These are phyloP conservation scores for Phymanthus crucifer DNA, from an alignment of 92 coral and sea anemone species.

Conservation along the genomic window DNA sequence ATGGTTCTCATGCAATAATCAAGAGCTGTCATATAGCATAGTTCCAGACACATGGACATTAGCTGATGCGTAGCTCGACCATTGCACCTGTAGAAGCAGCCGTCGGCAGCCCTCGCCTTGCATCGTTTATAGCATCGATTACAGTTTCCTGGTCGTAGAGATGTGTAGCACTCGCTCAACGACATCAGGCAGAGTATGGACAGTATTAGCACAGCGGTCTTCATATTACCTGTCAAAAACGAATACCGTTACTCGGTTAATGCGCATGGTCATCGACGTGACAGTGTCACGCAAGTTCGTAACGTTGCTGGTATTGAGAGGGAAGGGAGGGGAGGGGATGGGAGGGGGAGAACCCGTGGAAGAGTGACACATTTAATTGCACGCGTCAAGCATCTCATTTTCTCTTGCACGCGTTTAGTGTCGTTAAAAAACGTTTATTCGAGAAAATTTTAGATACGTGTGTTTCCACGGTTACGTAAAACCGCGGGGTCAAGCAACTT, in stretches of 20 bases:
- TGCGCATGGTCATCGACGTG: too few species aligned
- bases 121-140: conserved; percentile 4
- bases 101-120: neutral
- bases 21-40: neutral
- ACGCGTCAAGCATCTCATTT: too few species aligned
- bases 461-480: too few species aligned
- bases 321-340: too few species aligned
- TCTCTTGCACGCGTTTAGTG: too few species aligned
- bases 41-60: neutral
- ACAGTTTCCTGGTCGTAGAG: conserved; percentile 4
- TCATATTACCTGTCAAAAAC: neutral
- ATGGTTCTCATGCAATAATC: neutral
- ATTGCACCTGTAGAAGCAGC: conserved; percentile 3
- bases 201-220: neutral
- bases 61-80: neutral
- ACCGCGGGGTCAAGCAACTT: too few species aligned
- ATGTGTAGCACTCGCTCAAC: neutral
- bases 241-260: neutral
- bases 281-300: too few species aligned
- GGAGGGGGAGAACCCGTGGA: too few species aligned
- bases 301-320: too few species aligned
- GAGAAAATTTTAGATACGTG: too few species aligned
- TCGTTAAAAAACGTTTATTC: too few species aligned
- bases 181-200: neutral
- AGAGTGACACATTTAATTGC: too few species aligned